phyloP scores from a whole-genome alignment of 2,797 vertebrate species.

The Scolopax rusticola region DNA sequence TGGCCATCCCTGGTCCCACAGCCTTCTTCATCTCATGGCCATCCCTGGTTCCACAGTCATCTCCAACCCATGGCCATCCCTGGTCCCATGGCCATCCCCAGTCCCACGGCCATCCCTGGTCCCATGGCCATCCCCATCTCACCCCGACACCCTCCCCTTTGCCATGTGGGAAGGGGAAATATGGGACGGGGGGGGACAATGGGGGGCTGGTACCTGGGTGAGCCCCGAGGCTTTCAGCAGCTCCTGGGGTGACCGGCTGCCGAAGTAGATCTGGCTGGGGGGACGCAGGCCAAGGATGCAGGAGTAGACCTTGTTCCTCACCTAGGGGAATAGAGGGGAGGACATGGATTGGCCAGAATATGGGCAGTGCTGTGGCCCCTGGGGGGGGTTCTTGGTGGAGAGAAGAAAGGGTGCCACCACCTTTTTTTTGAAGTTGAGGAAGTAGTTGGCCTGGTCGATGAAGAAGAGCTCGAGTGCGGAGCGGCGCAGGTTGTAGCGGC shows the following conservation, averaged over 20 bases:
- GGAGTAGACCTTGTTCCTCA: slow-evolving; percentile 94
- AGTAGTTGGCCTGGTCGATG: slow-evolving; percentile 97
- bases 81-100: too few relatives aligned
- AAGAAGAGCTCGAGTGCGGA: slow-evolving; percentile 97
- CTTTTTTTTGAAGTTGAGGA: slow-evolving; percentile 97
- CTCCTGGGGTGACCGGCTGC: slow-evolving; percentile 94
- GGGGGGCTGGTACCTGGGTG: slow-evolving; percentile 84
- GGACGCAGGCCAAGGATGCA: slow-evolving; percentile 91
- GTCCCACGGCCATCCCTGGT: background rate
- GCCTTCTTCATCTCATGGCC: rapidly evolving
- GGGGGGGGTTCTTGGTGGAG: rapidly evolving
- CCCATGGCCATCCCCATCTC: background rate
- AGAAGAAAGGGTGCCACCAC: background rate
- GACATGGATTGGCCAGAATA: rapidly evolving
- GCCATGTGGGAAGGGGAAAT: background rate
- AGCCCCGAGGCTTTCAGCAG: slow-evolving; percentile 94
- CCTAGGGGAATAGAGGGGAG: slow-evolving; percentile 70
- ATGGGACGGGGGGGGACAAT: rapidly evolving
- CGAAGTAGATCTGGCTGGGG: slow-evolving; percentile 89
- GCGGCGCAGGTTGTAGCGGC: slow-evolving; percentile 95
- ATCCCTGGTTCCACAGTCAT: too few relatives aligned
- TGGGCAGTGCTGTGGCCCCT: rapidly evolving
- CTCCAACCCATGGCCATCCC: too few relatives aligned
- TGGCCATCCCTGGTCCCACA: rapidly evolving
- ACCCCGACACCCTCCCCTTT: rapidly evolving